Conservation (phyloP, 2,888 invertebrate species). For the Platycnemis pennipes region DNA sequence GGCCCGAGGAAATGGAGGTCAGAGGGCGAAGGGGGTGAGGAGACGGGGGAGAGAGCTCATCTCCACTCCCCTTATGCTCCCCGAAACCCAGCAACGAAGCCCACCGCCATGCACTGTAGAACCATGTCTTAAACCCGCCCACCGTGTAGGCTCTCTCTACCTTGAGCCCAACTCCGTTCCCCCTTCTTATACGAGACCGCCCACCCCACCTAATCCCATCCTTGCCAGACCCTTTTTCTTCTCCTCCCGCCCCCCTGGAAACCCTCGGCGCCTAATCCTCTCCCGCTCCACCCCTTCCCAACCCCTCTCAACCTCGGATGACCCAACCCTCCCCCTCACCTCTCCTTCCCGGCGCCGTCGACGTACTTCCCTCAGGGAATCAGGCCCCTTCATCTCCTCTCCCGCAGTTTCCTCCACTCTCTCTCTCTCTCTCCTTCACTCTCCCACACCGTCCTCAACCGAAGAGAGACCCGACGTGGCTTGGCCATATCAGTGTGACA, state of each 20-base stretch:
- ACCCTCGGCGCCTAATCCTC: constrained; percentile 26
- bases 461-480: not conserved
- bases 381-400: not conserved
- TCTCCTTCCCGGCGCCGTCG: not conserved
- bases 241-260: not conserved
- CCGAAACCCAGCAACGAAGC: not conserved
- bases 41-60: not conserved
- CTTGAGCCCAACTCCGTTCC: not conserved
- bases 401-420: not conserved
- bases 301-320: not conserved
- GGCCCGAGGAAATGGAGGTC: not conserved
- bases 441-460: too few species aligned
- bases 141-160: not conserved
- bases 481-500: not conserved
- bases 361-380: not conserved
- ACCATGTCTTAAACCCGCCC: constrained; percentile 21
- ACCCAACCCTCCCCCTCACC: not conserved
- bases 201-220: not conserved
- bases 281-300: not conserved
- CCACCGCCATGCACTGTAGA: not conserved
- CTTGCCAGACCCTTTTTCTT: not conserved
- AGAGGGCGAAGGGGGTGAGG: not conserved
- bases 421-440: not conserved
- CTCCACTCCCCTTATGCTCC: not conserved
- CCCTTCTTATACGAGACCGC: not conserved